Conservation (phyloP, 1,140 invertebrate species). For the Drosophila santomea region DNA sequence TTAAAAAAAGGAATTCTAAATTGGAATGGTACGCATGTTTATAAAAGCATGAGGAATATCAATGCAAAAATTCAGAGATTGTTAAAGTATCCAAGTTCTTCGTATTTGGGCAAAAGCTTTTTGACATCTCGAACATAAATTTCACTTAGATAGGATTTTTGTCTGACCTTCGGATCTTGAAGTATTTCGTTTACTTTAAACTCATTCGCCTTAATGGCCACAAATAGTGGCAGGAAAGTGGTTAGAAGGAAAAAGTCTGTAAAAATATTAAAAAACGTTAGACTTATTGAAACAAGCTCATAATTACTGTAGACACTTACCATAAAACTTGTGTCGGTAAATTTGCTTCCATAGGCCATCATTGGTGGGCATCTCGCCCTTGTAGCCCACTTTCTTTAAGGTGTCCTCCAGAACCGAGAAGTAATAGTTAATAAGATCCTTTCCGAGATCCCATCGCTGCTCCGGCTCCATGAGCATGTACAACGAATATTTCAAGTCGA, state of each 20-base stretch:
- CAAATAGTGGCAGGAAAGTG: conserved; percentile 43
- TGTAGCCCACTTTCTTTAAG: conserved; percentile 50
- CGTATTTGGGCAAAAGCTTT: conserved; percentile 28
- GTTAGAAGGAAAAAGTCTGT: conserved; percentile 49
- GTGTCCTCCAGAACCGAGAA: conserved; percentile 47
- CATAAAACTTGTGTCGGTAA: conserved; percentile 40
- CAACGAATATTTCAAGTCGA: conserved; percentile 59
- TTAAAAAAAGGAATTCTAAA: not conserved
- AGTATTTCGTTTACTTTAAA: conserved; percentile 39
- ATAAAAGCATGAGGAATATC: no score
- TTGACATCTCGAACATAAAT: conserved; percentile 28
- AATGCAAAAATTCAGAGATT: conserved; percentile 5
- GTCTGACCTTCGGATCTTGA: conserved; percentile 3
- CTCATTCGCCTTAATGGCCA: conserved; percentile 18
- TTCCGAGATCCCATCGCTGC: conserved; percentile 31
- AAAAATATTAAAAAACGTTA: not conserved
- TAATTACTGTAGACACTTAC: conserved; percentile 14
- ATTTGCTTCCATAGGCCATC: conserved; percentile 42
- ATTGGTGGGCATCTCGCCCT: conserved; percentile 44
- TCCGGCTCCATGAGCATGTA: conserved; percentile 53
- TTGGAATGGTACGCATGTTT: no score
- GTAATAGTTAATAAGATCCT: conserved; percentile 57
- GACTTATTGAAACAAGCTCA: not conserved
- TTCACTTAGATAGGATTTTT: conserved; percentile 11
- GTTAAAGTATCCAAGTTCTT: conserved; percentile 62